Evolutionary conservation across 2,888 invertebrate genomes (phyloP).

Genomic region (Drosophila anceps): DNA sequence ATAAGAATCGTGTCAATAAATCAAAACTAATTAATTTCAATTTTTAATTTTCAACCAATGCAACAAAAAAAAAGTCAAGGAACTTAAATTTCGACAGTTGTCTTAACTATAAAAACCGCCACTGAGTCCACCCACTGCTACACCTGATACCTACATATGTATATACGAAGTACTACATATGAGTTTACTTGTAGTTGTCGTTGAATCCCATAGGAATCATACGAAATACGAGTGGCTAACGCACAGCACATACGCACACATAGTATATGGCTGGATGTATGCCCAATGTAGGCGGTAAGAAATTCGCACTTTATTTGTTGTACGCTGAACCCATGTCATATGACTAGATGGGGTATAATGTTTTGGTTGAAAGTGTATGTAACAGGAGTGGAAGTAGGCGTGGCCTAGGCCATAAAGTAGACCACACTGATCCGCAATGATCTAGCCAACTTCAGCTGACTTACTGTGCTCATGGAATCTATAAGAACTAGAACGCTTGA

Average conservation of each 20-base stretch:
- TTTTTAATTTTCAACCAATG: constrained; percentile 40
- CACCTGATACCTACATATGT: no score
- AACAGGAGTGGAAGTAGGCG: background rate
- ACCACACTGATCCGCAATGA: no score
- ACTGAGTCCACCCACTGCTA: constrained; percentile 33
- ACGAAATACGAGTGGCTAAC: constrained; percentile 34
- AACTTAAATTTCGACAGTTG: constrained; percentile 41
- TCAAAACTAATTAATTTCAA: constrained; percentile 33
- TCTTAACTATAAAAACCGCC: constrained; percentile 35
- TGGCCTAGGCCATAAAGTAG: background rate
- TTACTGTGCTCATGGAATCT: no score
- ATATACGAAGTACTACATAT: background rate
- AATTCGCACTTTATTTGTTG: constrained; percentile 69
- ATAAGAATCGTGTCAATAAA: constrained; percentile 12
- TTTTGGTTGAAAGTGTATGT: background rate
- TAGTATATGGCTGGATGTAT: no score
- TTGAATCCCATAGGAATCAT: constrained; percentile 25
- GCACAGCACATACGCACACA: constrained; percentile 1
- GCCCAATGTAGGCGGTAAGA: constrained; percentile 58
- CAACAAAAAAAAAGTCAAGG: constrained; percentile 45
- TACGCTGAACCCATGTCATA: background rate
- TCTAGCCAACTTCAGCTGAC: no score
- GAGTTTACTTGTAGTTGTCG: constrained; percentile 17
- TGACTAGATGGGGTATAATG: background rate
- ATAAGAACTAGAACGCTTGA: no score